Evolutionary conservation across 2,113 vertebrate species (phyloP), one percentile per base, ranked within the genome.

Genomic region (Lampris incognitus): DNA sequence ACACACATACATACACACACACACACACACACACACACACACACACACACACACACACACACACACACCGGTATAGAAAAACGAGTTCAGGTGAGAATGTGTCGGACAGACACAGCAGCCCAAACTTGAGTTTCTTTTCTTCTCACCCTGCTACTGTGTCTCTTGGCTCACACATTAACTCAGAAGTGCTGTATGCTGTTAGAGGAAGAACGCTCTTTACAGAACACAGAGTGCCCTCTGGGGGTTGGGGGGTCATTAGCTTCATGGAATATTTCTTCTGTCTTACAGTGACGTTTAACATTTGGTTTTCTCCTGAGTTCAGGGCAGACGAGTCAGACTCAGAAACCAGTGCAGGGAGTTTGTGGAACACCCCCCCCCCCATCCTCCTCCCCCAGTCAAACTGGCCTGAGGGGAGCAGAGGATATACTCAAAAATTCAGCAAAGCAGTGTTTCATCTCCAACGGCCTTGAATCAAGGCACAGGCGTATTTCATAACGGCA

Each of bases 161-260:
- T 24, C 24, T 24, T 24, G 24, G 24, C 24, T 24, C 24, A 24
- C 24, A 24, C 24, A 24, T 24, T 24, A 24, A 24, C 24, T 24
- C 24, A 24, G 58, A 36, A 71, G 52, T 52, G 7, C 42, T 52
- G 0, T 38, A 6, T 46, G 51, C 48, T 46, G 48, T 55, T 44
- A 56, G 55, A 60, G 68, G 11, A 5, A 54, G 41, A 2, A 10
- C 24, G 11, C 54, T 80, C 41, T 74, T 70, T 66, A 58, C 57
- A 55, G 40, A 66, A 49, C 44, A 64, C n/a, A 64, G 61, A 49
- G 44, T 11, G 9, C 24, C 44, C 52, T 11, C n/a, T 24, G 24
- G 24, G 42, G 13, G 4, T 65, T 1, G 8, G 9, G 42, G 56
- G 6, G 41, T 69, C 37, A 3, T 61, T 65, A 13, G 59, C 51